A percentile compares a stretch with the other conserved stretches of the same genome.
These are phyloP conservation scores for Anarsia innoxiella DNA, from an alignment of 2,888 invertebrate genomes.

Conservation along the genomic window DNA sequence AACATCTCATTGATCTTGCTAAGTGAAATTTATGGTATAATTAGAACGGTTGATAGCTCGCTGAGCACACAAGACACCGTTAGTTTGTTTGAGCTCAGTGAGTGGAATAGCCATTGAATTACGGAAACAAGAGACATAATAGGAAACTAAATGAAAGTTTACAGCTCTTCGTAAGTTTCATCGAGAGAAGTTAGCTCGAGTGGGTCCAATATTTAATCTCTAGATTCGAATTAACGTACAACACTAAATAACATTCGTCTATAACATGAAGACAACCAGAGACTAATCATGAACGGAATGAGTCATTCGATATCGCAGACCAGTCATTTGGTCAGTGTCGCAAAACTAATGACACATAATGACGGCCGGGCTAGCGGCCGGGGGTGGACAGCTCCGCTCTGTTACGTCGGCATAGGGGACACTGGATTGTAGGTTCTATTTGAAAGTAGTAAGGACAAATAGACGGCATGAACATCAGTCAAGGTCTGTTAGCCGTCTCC, in stretches of 20 bases:
- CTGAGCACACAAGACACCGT: slow-evolving; percentile 49
- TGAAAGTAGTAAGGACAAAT: slow-evolving; percentile 17
- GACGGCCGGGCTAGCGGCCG: slow-evolving; percentile 55
- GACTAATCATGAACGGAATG: slow-evolving; percentile 65
- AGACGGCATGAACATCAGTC: slow-evolving; percentile 46
- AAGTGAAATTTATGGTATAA: slow-evolving; percentile 73
- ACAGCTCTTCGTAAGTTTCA: too few relatives aligned
- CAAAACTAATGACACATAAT: slow-evolving; percentile 76
- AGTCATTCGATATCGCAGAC: slow-evolving; percentile 71
- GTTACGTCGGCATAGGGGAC: slow-evolving; percentile 13
- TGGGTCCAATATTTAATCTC: too few relatives aligned
- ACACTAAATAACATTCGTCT: slow-evolving; percentile 2
- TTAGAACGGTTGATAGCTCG: slow-evolving; percentile 55
- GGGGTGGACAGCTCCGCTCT: slow-evolving; percentile 37
- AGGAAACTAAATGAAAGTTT: slow-evolving; percentile 1
- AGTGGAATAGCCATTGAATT: slow-evolving; percentile 12
- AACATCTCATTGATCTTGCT: slow-evolving; percentile 67
- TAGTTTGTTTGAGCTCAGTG: slow-evolving; percentile 35
- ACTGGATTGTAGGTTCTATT: slow-evolving; percentile 36
- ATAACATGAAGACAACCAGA: slow-evolving; percentile 23
- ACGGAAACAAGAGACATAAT: slow-evolving; percentile 5
- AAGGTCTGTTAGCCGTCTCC: slow-evolving; percentile 62
- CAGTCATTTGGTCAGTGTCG: slow-evolving; percentile 74
- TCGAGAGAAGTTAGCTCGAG: too few relatives aligned
- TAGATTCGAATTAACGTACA: too few relatives aligned